Conservation (phyloP, 2,797 vertebrate genomes). For the Cryptoblepharus egeriae region DNA sequence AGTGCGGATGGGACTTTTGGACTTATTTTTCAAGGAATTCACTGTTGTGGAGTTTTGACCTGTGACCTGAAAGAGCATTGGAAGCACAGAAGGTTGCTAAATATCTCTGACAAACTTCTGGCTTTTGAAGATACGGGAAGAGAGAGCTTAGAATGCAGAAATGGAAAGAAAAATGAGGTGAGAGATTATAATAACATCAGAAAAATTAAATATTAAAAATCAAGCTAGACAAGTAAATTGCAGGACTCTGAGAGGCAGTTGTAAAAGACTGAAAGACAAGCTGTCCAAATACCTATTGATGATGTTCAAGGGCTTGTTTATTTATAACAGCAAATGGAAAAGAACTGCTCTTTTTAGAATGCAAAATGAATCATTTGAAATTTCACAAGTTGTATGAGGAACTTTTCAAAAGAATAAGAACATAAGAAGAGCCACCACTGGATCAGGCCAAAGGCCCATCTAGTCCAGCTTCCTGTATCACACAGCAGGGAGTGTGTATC, state of each 20-base stretch:
- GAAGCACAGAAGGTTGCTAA: neutral
- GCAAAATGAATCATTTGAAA: neutral
- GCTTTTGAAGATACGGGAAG: neutral
- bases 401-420: neutral
- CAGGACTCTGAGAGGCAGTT: neutral
- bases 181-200: neutral
- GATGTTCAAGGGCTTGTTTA: conserved; percentile 2
- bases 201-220: conserved; percentile 6
- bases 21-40: neutral
- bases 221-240: conserved; percentile 24
- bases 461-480: no score
- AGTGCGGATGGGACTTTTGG: neutral
- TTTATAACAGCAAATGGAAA: conserved; percentile 7
- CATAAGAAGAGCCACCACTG: no score
- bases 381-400: neutral
- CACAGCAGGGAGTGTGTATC: no score
- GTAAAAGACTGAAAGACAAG: conserved; percentile 19
- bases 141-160: neutral
- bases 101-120: neutral
- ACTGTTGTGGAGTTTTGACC: neutral
- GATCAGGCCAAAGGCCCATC: no score
- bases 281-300: conserved; percentile 22
- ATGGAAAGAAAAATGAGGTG: neutral
- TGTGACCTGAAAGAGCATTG: no score
- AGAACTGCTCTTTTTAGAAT: conserved; percentile 15